Conservation (phyloP, 2,113 vertebrate genomes). For the Gallinago media region DNA sequence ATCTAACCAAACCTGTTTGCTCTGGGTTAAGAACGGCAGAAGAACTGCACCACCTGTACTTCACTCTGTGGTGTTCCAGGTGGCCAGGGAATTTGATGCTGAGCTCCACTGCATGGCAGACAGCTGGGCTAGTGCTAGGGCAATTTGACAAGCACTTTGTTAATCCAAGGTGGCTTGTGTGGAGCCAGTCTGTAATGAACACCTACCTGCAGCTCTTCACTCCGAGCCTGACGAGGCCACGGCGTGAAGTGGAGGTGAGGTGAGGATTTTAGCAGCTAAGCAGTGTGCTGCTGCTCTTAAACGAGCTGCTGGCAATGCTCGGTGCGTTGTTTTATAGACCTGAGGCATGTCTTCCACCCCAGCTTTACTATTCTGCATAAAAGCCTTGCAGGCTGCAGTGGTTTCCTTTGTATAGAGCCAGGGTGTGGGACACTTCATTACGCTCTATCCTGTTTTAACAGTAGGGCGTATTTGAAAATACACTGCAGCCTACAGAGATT, state of each 20-base stretch:
- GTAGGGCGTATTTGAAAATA: too few relatives aligned
- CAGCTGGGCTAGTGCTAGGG: neutral
- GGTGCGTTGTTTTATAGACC: neutral
- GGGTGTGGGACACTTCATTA: neutral
- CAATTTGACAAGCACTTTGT: accelerated
- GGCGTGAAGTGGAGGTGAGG: neutral
- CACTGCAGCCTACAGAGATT: too few relatives aligned
- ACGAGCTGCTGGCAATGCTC: neutral
- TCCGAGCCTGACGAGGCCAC: neutral
- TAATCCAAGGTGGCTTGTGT: neutral
- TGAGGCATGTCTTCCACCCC: accelerated
- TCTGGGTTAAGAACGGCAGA: neutral
- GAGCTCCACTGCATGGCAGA: neutral
- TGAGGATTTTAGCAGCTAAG: neutral
- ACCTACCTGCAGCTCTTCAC: neutral
- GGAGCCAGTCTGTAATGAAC: neutral
- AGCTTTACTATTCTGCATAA: neutral
- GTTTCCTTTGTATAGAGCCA: neutral
- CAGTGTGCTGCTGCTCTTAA: neutral
- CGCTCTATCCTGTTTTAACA: neutral
- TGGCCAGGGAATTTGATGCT: neutral
- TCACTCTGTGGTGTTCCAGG: neutral
- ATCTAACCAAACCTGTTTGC: too few relatives aligned
- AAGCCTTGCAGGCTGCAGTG: neutral
- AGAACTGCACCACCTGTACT: neutral